Conservation (phyloP, 2,113 vertebrate genomes). For the Nycticryphes semicollaris region DNA sequence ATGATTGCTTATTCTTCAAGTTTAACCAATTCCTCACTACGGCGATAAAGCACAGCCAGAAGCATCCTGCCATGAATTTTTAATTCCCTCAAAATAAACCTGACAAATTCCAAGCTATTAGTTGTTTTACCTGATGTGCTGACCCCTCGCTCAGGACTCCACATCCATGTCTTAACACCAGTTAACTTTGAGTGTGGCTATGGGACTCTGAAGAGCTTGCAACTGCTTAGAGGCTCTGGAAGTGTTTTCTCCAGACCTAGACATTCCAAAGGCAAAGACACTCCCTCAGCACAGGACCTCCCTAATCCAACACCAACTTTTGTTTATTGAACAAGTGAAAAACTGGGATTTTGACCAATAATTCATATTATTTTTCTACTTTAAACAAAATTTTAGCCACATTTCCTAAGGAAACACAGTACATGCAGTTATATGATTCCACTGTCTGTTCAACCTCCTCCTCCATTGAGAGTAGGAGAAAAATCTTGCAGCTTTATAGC, state of each 20-base stretch:
- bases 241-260: not conserved
- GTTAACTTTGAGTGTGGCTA: not conserved
- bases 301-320: not conserved
- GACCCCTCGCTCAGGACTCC: not conserved
- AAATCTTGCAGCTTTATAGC: not conserved
- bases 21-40: not conserved
- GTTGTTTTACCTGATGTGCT: not conserved
- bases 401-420: not conserved
- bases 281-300: not conserved
- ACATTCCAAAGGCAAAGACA: not conserved
- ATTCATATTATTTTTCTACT: not conserved
- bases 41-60: not conserved
- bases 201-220: not conserved
- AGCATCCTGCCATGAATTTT: not conserved
- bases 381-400: not conserved
- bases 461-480: rapidly evolving
- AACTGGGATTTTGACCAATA: not conserved
- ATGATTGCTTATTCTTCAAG: not conserved
- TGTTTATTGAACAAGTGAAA: not conserved
- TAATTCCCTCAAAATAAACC: not conserved
- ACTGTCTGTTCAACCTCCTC: not conserved
- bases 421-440: not conserved
- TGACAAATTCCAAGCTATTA: not conserved
- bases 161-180: not conserved
- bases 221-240: not conserved